A percentile compares a stretch with the other conserved stretches of the same genome.
phyloP scores from a whole-genome alignment of 2,113 vertebrate genomes.

The Brachypteracias leptosomus region DNA sequence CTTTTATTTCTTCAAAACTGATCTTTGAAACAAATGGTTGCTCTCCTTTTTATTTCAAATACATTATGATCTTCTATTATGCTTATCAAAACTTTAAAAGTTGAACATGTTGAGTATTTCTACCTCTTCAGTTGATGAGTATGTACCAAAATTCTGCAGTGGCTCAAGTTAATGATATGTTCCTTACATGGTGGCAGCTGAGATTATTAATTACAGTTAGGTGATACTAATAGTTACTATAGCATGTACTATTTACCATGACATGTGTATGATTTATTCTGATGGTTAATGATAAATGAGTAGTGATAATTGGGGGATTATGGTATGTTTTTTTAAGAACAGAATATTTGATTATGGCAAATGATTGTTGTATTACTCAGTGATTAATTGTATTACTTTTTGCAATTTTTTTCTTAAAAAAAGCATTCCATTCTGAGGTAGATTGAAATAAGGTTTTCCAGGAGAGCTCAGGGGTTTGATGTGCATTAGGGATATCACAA shows the following conservation, averaged over 20 bases:
- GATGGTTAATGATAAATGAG: neutral
- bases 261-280: neutral
- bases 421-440: neutral
- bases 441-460: neutral
- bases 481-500: neutral
- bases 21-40: neutral
- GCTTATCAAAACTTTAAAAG: neutral
- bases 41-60: neutral
- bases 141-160: neutral
- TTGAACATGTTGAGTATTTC: neutral
- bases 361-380: neutral
- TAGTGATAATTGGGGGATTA: neutral
- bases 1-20: neutral
- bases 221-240: neutral
- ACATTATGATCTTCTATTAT: neutral
- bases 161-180: neutral
- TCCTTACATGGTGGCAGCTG: neutral
- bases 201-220: neutral
- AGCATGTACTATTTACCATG: neutral
- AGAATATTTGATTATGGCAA: neutral
- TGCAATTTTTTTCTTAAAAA: neutral
- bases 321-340: neutral
- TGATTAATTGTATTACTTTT: neutral
- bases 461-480: neutral
- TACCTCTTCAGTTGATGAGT: neutral